Percentiles rank a stretch among this genome's conserved stretches.
Conservation (phyloP, 2,797 vertebrate genomes). For the Micrastur ruficollis region DNA sequence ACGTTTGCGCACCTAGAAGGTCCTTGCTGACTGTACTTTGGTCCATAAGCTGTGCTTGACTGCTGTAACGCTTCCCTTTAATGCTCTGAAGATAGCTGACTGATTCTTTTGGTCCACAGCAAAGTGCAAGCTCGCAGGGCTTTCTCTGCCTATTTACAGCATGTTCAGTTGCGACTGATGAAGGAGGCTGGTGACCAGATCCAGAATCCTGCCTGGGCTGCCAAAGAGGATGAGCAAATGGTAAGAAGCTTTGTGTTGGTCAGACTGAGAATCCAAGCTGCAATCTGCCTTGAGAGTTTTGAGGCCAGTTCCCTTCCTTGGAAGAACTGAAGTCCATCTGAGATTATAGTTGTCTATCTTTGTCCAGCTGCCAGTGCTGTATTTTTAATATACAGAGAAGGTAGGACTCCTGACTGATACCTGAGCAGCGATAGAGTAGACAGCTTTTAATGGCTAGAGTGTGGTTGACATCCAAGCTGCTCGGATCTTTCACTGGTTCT, state of each 20-base stretch:
- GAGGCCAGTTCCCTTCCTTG: background rate
- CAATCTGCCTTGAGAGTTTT: background rate
- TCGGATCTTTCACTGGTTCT: background rate
- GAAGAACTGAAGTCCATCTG: background rate
- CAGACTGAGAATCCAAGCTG: background rate
- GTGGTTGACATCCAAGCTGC: background rate
- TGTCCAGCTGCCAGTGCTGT: background rate
- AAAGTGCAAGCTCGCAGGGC: conserved; percentile 93
- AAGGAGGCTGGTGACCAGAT: conserved; percentile 79
- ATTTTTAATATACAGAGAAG: background rate
- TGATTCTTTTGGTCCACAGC: conserved; percentile 73
- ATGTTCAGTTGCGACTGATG: conserved; percentile 88
- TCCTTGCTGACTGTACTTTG: background rate
- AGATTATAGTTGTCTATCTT: background rate
- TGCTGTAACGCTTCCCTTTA: background rate
- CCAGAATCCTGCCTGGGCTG: conserved; percentile 78
- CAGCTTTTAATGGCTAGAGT: background rate
- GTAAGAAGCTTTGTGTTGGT: conserved; percentile 73
- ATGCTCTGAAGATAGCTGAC: background rate
- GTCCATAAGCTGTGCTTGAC: background rate
- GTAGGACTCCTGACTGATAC: background rate
- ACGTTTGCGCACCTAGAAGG: background rate
- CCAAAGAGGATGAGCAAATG: conserved; percentile 92
- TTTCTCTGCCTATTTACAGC: conserved; percentile 92
- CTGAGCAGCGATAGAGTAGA: background rate